phyloP scores from a whole-genome alignment of 30 jellyfish, hydroid and myxozoan genomes.

The Aurelia coerulea region DNA sequence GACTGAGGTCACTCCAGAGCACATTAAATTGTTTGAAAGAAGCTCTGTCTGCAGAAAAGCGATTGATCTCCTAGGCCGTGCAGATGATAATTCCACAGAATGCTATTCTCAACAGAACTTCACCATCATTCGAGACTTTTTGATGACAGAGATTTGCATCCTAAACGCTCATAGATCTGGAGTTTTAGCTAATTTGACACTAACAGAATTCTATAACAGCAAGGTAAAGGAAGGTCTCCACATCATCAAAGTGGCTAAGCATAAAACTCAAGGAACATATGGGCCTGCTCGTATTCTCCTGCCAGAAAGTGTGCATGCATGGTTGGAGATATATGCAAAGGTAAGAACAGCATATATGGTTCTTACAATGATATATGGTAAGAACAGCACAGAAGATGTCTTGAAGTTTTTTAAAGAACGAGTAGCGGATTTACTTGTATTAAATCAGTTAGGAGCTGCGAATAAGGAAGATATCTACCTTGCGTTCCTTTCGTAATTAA shows the following conservation, averaged over 20 bases:
- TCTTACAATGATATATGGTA: not conserved
- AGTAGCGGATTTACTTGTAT: too few relatives aligned
- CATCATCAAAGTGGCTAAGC: not conserved
- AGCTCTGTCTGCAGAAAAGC: constrained; percentile 10
- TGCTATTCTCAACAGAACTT: not conserved
- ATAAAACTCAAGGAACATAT: not conserved
- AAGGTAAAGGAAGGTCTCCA: not conserved
- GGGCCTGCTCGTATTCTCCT: constrained; percentile 1
- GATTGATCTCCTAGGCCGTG: not conserved
- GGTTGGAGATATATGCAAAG: not conserved
- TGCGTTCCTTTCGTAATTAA: too few relatives aligned
- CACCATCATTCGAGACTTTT: not conserved
- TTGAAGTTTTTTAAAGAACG: too few relatives aligned
- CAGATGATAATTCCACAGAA: not conserved
- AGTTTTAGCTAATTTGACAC: not conserved
- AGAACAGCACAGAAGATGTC: too few relatives aligned
- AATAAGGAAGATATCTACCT: too few relatives aligned
- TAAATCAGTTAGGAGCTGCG: too few relatives aligned
- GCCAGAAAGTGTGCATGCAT: not conserved
- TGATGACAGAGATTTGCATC: not conserved
- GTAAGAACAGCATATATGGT: not conserved
- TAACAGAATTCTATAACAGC: not conserved
- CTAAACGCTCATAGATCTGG: not conserved
- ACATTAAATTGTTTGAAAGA: not conserved
- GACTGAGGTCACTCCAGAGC: not conserved